phyloP scores from a whole-genome alignment of 1,140 invertebrate species.

The Caenorhabditis elegans region WBcel235 BX284606.5:3427001-3427500 shows the following conservation, averaged over 20 bases:
- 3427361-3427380: neutral
- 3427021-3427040: too few relatives aligned
- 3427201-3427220: conserved; percentile 7
- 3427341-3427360: conserved; percentile 3
- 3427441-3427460: too few relatives aligned
- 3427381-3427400: too few relatives aligned
- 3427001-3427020: too few relatives aligned
- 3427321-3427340: neutral
- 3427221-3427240: conserved; percentile 18
- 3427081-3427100: too few relatives aligned
- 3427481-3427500: neutral
- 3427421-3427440: neutral
- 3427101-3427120: too few relatives aligned
- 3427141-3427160: neutral
- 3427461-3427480: too few relatives aligned
- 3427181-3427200: conserved; percentile 5
- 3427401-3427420: too few relatives aligned
- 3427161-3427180: neutral
- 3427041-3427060: too few relatives aligned
- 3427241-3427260: conserved; percentile 20
- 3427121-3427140: too few relatives aligned
- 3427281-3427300: conserved; percentile 15
- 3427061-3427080: too few relatives aligned
- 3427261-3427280: conserved; percentile 22
- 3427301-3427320: neutral